Percentiles rank a stretch among this genome's conserved stretches.
These are phyloP conservation scores for Etheostoma cragini DNA, from an alignment of 2,113 vertebrate genomes.

Conservation along the genomic window DNA sequence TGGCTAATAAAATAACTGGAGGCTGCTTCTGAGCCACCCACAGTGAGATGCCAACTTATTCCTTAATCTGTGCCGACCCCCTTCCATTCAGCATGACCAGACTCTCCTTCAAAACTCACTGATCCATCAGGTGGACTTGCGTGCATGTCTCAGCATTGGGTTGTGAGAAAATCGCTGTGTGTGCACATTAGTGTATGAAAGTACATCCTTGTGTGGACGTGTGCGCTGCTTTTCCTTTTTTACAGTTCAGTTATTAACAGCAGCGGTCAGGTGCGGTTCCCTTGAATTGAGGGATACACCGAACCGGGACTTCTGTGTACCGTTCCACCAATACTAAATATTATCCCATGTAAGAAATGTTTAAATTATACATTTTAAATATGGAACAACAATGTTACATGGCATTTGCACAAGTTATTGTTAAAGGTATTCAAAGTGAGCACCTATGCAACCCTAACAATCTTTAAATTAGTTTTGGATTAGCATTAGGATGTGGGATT, in stretches of 20 bases:
- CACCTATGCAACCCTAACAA: too few relatives aligned
- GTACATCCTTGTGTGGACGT: constrained; percentile 1
- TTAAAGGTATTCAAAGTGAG: background rate
- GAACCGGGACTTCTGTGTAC: too few relatives aligned
- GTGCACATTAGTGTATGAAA: too few relatives aligned
- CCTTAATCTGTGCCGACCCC: constrained; percentile 48
- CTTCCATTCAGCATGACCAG: constrained; percentile 34
- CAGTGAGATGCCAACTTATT: constrained; percentile 50
- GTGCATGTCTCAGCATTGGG: constrained; percentile 1
- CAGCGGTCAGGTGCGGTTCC: background rate
- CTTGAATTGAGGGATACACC: too few relatives aligned
- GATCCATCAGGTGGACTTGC: constrained; percentile 43
- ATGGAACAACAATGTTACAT: background rate
- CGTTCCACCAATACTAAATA: background rate
- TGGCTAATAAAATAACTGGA: constrained; percentile 70
- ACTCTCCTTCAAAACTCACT: constrained; percentile 61
- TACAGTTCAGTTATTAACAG: background rate
- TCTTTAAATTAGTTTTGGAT: too few relatives aligned
- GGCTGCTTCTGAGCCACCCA: constrained; percentile 50
- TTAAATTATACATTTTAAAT: background rate
- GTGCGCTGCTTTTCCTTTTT: background rate
- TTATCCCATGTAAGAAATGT: background rate
- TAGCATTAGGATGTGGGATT: background rate
- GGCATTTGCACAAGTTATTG: background rate
- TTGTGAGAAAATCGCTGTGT: background rate